Conservation (phyloP, 1,140 invertebrate species). For the Episyrphus balteatus region DNA sequence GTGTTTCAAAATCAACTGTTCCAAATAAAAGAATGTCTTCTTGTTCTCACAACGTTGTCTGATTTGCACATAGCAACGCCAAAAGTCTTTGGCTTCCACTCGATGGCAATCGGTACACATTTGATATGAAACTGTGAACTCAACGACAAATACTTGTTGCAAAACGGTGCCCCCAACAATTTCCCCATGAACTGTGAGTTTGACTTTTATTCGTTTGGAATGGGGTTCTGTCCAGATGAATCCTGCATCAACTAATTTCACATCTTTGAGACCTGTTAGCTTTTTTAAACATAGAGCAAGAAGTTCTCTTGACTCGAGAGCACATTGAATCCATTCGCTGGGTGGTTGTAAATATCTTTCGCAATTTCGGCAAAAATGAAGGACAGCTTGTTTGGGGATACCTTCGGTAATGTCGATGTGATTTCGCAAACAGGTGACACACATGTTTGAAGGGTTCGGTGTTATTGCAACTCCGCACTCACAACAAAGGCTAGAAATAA, state of each 20-base stretch:
- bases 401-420: slow-evolving; percentile 91
- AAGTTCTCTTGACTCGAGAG: slow-evolving; percentile 87
- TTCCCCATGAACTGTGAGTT: slow-evolving; percentile 94
- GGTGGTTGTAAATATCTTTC: slow-evolving; percentile 93
- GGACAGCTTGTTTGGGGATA: slow-evolving; percentile 86
- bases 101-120: slow-evolving; percentile 98
- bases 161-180: slow-evolving; percentile 70
- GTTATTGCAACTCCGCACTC: slow-evolving; percentile 72
- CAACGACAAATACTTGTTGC: slow-evolving; percentile 89
- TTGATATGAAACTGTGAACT: slow-evolving; percentile 81
- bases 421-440: slow-evolving; percentile 80
- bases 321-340: slow-evolving; percentile 76
- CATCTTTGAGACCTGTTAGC: slow-evolving; percentile 81
- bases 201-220: slow-evolving; percentile 94
- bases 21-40: slow-evolving; percentile 97
- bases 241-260: slow-evolving; percentile 86
- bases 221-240: slow-evolving; percentile 99
- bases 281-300: slow-evolving; percentile 87
- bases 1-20: slow-evolving; percentile 94
- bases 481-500: slow-evolving; percentile 46
- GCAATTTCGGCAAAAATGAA: slow-evolving; percentile 86
- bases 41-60: slow-evolving; percentile 84
- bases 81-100: slow-evolving; percentile 94
- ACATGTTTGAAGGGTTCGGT: slow-evolving; percentile 96
- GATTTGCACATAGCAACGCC: slow-evolving; percentile 84